These are phyloP conservation scores for Euschistus heros DNA, from an alignment of 1,140 invertebrate genomes.

Conservation along the genomic window DNA sequence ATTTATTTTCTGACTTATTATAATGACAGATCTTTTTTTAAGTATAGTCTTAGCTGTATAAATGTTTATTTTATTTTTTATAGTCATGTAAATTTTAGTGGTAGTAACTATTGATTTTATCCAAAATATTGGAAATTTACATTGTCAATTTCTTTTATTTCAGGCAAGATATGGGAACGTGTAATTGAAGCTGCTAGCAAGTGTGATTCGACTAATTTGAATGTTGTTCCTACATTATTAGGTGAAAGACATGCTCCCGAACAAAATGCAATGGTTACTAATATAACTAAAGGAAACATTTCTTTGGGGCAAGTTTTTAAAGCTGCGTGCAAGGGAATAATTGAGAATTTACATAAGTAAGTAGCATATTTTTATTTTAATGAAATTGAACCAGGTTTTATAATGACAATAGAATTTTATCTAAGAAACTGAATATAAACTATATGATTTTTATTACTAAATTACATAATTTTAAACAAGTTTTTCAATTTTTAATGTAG, in stretches of 20 bases:
- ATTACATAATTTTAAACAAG: no score
- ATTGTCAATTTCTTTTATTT: conserved; percentile 20
- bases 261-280: conserved; percentile 51
- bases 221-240: conserved; percentile 57
- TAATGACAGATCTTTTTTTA: no score
- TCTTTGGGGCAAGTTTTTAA: conserved; percentile 60
- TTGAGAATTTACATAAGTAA: conserved; percentile 60
- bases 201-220: conserved; percentile 43
- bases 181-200: conserved; percentile 47
- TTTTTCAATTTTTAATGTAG: no score
- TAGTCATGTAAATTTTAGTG: no score
- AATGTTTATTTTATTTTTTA: no score
- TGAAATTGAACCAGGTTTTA: neutral
- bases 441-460: no score
- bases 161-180: conserved; percentile 68
- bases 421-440: no score
- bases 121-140: neutral
- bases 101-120: neutral
- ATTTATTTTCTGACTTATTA: no score
- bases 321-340: conserved; percentile 64
- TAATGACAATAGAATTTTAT: neutral
- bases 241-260: conserved; percentile 68
- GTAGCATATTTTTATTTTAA: conserved; percentile 17
- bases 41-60: no score
- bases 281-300: conserved; percentile 61